Evolutionary conservation across 2,797 vertebrate genomes (phyloP).

Genomic region (Mormyrus hasselquistii): DNA sequence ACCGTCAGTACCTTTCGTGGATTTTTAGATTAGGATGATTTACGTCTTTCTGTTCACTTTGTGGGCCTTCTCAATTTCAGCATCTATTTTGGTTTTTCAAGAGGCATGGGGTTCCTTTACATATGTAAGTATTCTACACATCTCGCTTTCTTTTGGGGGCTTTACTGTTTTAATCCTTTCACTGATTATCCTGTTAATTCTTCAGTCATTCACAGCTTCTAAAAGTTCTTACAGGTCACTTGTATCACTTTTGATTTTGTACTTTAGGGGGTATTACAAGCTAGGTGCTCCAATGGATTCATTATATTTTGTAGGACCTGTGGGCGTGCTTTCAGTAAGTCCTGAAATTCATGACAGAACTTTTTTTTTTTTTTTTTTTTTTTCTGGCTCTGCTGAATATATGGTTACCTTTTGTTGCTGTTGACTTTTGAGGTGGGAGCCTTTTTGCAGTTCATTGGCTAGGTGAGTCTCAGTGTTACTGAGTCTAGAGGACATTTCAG

Average conservation of each 20-base stretch:
- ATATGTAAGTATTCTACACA: background rate
- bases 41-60: background rate
- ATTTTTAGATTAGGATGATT: background rate
- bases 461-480: slow-evolving; percentile 6
- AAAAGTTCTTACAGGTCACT: background rate
- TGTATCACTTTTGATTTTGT: background rate
- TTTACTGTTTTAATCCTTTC: background rate
- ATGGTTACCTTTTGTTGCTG: background rate
- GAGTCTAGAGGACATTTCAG: background rate
- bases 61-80: background rate
- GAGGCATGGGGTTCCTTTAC: background rate
- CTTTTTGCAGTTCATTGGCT: background rate
- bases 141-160: background rate
- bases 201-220: background rate
- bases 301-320: background rate
- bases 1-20: background rate
- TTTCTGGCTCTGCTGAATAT: background rate
- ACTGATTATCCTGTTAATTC: background rate
- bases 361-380: background rate
- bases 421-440: background rate
- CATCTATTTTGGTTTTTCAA: background rate
- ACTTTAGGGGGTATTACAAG: background rate
- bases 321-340: background rate
- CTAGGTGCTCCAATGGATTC: background rate
- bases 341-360: background rate